Percentiles rank a stretch among this genome's conserved stretches.
Evolutionary conservation across 2,888 invertebrate species (phyloP).

Genomic region (Cyaniris semiargus): DNA sequence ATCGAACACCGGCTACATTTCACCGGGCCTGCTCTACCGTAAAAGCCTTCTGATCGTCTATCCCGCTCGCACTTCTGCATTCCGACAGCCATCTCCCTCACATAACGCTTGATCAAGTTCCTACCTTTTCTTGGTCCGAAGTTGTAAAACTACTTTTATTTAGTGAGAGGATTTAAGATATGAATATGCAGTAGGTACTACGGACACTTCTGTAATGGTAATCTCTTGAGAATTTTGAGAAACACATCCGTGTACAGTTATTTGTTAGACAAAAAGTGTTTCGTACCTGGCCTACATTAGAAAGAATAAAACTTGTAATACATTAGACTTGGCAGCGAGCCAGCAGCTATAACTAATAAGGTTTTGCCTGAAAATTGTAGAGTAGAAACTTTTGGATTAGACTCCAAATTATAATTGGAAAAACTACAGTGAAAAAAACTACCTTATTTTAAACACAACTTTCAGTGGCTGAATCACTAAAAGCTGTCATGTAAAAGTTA

Average conservation of each 20-base stretch:
- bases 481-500: too few relatives aligned
- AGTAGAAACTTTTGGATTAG: too few relatives aligned
- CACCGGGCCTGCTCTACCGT: slow-evolving; percentile 77
- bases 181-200: slow-evolving; percentile 73
- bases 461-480: too few relatives aligned
- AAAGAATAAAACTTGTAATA: background rate
- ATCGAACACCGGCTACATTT: slow-evolving; percentile 76
- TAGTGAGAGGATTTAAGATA: slow-evolving; percentile 70
- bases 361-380: too few relatives aligned
- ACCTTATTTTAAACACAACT: too few relatives aligned
- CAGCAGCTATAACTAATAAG: too few relatives aligned
- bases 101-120: slow-evolving; percentile 74
- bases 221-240: background rate
- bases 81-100: slow-evolving; percentile 48
- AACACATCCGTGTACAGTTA: slow-evolving; percentile 1
- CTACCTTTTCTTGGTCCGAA: slow-evolving; percentile 77
- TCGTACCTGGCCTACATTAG: background rate
- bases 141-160: slow-evolving; percentile 77
- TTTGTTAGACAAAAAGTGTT: background rate
- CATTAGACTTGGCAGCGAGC: too few relatives aligned
- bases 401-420: too few relatives aligned
- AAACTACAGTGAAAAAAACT: too few relatives aligned
- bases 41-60: slow-evolving; percentile 76
- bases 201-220: slow-evolving; percentile 38
- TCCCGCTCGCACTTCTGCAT: slow-evolving; percentile 56